phyloP scores from a whole-genome alignment of 2,888 invertebrate genomes.

The Syrista parreyssii region DNA sequence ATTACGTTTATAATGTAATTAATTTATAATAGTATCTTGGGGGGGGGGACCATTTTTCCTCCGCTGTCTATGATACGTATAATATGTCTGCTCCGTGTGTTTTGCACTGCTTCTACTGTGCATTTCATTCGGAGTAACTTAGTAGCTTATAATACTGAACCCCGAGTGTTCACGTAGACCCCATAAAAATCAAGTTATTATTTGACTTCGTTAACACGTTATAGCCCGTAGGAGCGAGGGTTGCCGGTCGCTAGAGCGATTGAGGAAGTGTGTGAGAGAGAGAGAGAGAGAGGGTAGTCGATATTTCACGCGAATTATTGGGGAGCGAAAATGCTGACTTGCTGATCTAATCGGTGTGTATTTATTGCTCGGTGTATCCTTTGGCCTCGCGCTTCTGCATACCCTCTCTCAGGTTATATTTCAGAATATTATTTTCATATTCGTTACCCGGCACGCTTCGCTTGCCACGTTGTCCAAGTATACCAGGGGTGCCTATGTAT shows the following conservation, averaged over 20 bases:
- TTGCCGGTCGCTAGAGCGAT: neutral
- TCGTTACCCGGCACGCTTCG: conserved; percentile 27
- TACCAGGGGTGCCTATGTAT: neutral
- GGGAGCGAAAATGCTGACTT: conserved; percentile 45
- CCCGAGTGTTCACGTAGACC: conserved; percentile 19
- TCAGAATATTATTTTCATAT: conserved; percentile 29
- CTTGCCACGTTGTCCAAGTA: neutral
- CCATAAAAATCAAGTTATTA: conserved; percentile 32
- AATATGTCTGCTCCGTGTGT: too few relatives aligned
- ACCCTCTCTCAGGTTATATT: neutral
- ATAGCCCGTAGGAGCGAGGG: conserved; percentile 25
- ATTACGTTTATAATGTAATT: too few relatives aligned
- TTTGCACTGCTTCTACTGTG: too few relatives aligned
- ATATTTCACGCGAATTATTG: conserved; percentile 48
- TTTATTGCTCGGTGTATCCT: conserved; percentile 41
- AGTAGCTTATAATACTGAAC: conserved; percentile 22
- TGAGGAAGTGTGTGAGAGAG: conserved; percentile 17
- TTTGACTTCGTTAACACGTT: conserved; percentile 35
- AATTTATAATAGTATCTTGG: too few relatives aligned
- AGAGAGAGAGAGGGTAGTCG: conserved; percentile 25
- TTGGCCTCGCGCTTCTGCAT: conserved; percentile 4
- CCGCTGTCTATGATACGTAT: too few relatives aligned
- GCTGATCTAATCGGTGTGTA: conserved; percentile 45
- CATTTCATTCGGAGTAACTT: neutral
- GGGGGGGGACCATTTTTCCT: too few relatives aligned